Percentiles rank a stretch among this genome's conserved stretches.
phyloP scores from a whole-genome alignment of 2,888 invertebrate species.

The Mamestra brassicae region DNA sequence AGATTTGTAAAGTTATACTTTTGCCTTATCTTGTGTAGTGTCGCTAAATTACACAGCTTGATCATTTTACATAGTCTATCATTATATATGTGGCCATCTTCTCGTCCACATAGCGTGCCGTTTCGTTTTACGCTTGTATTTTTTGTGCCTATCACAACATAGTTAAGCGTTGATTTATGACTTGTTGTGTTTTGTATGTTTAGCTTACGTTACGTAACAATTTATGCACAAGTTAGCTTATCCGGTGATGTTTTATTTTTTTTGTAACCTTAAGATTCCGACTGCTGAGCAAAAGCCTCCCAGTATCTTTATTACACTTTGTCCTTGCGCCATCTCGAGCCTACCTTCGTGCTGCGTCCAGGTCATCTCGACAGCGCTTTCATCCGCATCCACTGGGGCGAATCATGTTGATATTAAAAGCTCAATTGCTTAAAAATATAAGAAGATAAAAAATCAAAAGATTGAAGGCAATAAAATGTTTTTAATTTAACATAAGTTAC shows the following conservation, averaged over 20 bases:
- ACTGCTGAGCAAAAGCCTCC: neutral
- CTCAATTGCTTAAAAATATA: too few relatives aligned
- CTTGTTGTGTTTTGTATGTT: constrained; percentile 16
- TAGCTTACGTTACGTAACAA: constrained; percentile 33
- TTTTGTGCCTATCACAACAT: constrained; percentile 50
- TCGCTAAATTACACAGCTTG: constrained; percentile 21
- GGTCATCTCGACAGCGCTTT: too few relatives aligned
- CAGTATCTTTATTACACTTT: too few relatives aligned
- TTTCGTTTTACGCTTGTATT: constrained; percentile 44
- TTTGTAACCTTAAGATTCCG: neutral
- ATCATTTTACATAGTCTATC: constrained; percentile 50
- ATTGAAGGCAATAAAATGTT: neutral
- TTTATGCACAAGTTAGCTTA: neutral
- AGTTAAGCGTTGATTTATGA: constrained; percentile 48
- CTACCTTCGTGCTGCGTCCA: too few relatives aligned
- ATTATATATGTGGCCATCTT: constrained; percentile 45
- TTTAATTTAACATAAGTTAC: neutral
- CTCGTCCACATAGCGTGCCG: constrained; percentile 47
- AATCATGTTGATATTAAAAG: too few relatives aligned
- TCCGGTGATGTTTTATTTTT: neutral
- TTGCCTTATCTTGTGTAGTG: neutral
- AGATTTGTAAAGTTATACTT: neutral
- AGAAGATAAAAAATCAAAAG: neutral
- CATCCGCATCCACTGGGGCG: too few relatives aligned
- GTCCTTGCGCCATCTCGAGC: too few relatives aligned